phyloP scores from a whole-genome alignment of 2,888 invertebrate genomes.

The Dendrolimus pini region DNA sequence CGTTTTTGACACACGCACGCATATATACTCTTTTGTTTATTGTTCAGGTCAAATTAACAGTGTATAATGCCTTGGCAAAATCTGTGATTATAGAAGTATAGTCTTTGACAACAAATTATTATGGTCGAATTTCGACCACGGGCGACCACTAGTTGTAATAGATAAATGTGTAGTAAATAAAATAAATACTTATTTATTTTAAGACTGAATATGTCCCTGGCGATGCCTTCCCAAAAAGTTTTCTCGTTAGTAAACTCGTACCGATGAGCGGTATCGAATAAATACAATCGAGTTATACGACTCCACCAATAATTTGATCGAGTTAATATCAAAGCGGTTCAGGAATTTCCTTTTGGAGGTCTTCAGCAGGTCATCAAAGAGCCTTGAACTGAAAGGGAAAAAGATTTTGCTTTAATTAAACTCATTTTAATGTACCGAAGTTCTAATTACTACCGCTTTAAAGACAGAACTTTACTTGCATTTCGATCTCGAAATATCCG shows the following conservation, averaged over 20 bases:
- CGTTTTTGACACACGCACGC: no score
- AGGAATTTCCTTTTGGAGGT: conserved; percentile 12
- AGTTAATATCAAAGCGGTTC: conserved; percentile 10
- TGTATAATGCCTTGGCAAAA: no score
- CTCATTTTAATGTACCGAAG: not conserved
- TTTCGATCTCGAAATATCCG: not conserved
- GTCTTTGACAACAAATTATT: no score
- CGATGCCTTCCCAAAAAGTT: conserved; percentile 14
- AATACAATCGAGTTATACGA: conserved; percentile 20
- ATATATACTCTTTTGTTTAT: no score
- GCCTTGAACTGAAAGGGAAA: conserved; percentile 2
- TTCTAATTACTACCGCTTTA: not conserved
- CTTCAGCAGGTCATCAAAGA: not conserved
- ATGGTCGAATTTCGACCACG: no score
- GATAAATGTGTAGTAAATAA: no score
- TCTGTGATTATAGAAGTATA: no score
- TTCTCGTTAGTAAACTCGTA: conserved; percentile 29
- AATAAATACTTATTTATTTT: no score
- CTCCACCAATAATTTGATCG: conserved; percentile 20
- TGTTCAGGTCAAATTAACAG: no score
- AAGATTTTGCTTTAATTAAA: not conserved
- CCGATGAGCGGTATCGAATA: conserved; percentile 7
- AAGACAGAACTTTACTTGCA: not conserved
- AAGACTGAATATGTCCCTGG: no score
- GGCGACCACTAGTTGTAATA: no score